Percentiles rank a stretch among this genome's conserved stretches.
These are phyloP conservation scores for Amazona finschi DNA, from an alignment of 2,797 vertebrate genomes.

Conservation along the genomic window DNA sequence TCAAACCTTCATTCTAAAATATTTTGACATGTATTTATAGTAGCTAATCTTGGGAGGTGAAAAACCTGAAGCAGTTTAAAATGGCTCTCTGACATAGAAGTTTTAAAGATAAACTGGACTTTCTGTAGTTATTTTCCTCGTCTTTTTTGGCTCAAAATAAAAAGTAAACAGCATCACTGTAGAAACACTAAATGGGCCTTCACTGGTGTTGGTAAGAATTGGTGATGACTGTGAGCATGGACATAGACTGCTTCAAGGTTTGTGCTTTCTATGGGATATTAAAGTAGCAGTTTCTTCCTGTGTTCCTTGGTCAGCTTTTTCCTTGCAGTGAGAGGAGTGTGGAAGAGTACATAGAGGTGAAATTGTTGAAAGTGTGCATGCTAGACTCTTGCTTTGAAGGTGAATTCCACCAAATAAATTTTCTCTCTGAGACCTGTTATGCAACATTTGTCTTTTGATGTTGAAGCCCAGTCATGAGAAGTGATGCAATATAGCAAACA, in stretches of 20 bases:
- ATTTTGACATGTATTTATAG: neutral
- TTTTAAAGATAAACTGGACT: neutral
- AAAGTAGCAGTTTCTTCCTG: neutral
- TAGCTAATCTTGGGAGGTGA: neutral
- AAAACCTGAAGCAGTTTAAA: neutral
- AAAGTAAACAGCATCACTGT: neutral
- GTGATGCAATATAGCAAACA: neutral
- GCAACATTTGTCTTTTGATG: neutral
- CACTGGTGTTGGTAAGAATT: neutral
- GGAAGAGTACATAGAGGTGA: neutral
- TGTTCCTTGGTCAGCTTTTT: neutral
- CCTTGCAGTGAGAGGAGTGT: neutral
- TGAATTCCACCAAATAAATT: neutral
- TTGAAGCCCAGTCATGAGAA: neutral
- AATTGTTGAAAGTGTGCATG: rapidly evolving
- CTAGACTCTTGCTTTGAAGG: neutral
- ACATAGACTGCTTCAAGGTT: neutral
- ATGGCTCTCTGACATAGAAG: neutral
- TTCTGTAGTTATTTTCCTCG: neutral
- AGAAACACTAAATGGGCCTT: neutral
- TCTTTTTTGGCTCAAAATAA: neutral
- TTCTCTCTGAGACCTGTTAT: neutral
- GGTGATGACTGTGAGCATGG: neutral
- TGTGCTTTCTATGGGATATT: rapidly evolving
- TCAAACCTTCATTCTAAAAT: neutral